Base-by-base conservation (phyloP, 1,140 invertebrate species). In the Trichonephila inaurata region DNA sequence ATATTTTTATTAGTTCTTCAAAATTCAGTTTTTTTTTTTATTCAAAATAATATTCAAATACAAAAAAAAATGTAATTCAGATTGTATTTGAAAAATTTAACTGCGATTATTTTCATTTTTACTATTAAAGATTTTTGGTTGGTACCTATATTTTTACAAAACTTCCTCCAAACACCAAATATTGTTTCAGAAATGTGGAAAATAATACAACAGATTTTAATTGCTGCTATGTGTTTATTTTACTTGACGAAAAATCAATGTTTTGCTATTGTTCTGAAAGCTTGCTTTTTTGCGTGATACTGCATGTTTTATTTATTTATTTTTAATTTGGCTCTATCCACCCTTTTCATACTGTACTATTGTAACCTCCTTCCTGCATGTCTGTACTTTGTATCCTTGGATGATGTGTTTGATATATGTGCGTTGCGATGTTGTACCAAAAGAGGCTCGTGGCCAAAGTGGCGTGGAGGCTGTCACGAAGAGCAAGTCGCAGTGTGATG, bases 391-490 rank as follows among this genome's bases (percentile, higher is more conserved):
- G 33, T 82, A 5, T n/a, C 28, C 82, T 69, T 91, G 18, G 44
- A 61, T 69, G 24, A 64, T 82, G 64, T 64, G 72, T 77, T 24
- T 83, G 72, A 62, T 92, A 24, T 81, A 40, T 64, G 91, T 92
- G 64, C 81, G 91, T 92, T 61, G 83, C 91, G 83, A 87, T 92
- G 91, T 92, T 86, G 92, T 93, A 81, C 77, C 58, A 87, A 92
- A 51, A 88, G 85, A 88, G 92, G 85, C 85, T 58, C 69, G 86
- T 93, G 92, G 92, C 92, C 92, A 93, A 51, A 88, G 92, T 89
- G 93, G 93, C 82, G 93, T 94, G 93, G 93, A 94, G 93, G 93
- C 88, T 83, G 93, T 82, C 88, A 94, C 93, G 93, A 94, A 90
- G 93, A 94, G 93, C 93, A 94, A 94, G 93, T 72, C 81, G 93